Base-by-base conservation (phyloP, 1,140 invertebrate species). In the Drosophila sp. region DNA sequence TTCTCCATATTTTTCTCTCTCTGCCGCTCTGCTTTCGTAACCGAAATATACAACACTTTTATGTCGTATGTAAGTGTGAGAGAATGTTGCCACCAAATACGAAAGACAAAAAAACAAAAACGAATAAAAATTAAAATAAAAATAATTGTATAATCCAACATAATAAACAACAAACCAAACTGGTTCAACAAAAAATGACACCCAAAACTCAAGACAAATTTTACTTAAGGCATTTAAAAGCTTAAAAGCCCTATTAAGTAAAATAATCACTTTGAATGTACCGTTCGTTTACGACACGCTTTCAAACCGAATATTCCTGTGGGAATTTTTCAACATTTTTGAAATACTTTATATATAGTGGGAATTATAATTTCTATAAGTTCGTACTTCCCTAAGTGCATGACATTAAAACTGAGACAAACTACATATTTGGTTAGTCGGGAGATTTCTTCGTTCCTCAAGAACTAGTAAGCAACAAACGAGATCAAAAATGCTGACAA, bases 11-110 rank as follows among this genome's bases (percentile, higher is more conserved):
- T 10, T 3, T 38, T 38, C 7, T 7, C 0, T 38, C 35, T 38
- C 35, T 38, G 35, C 63, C 33, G 54, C 50, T 40, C n/a, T 44
- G 7, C 56, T 50, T 50, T 69, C 58, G 79, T 83, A 87, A 87
- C 83, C 84, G 83, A 87, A 83, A 66, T 83, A 70, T 47, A 72
- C 76, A 77, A 70, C 44, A 27, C 7, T 27, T 50, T 50, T 50
- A 61, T 65, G 72, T 17, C 17, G 17, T 29, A 35, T 60, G 33
- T 66, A 60, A 60, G 60, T 76, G 72, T 68, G 50, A 47, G 60
- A 62, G 60, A 62, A 55, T 64, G 47, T 76, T 76, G 73, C 63
- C 73, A 76, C 60, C 72, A 30, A 27, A 44, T 54, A 63, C 41
- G 30, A 1, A 8, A 7, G 7, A 35, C 6, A 35, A 25, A 17